A percentile compares a stretch with the other conserved stretches of the same genome.
Evolutionary conservation across 1,140 invertebrate species (phyloP).

Genomic region (Thalassaphorura encarpata): DNA sequence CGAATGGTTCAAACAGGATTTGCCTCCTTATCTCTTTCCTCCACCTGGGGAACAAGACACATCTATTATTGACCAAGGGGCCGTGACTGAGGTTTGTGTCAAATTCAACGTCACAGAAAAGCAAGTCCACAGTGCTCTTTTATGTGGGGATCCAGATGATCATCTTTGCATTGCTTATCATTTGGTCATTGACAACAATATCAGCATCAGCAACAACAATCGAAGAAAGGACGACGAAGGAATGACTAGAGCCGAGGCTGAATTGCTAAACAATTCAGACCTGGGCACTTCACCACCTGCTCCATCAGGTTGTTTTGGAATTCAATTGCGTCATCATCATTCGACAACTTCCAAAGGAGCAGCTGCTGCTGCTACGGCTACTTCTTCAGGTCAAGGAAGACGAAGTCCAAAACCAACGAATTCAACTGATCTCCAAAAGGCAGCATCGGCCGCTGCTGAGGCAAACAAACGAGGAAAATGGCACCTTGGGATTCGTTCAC

Average conservation of each 20-base stretch:
- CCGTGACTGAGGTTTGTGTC: slow-evolving; percentile 80
- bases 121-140: slow-evolving; percentile 85
- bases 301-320: no score
- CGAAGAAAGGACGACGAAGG: slow-evolving; percentile 86
- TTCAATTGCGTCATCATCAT: no score
- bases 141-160: slow-evolving; percentile 94
- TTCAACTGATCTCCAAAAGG: no score
- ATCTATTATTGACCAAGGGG: slow-evolving; percentile 93
- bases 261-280: slow-evolving; percentile 89
- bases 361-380: no score
- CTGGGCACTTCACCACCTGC: slow-evolving; percentile 72
- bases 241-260: slow-evolving; percentile 67
- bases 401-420: no score
- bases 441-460: no score
- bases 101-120: slow-evolving; percentile 91
- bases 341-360: no score
- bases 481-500: slow-evolving; percentile 96
- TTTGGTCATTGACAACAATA: slow-evolving; percentile 96
- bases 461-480: slow-evolving; percentile 94
- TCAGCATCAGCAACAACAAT: no score
- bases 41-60: slow-evolving; percentile 92
- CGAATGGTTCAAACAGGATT: slow-evolving; percentile 97
- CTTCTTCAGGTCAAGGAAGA: no score
- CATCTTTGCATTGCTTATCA: slow-evolving; percentile 97
- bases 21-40: slow-evolving; percentile 95